Conservation (phyloP, 1,140 invertebrate genomes). For the Geopemphigus sp. region DNA sequence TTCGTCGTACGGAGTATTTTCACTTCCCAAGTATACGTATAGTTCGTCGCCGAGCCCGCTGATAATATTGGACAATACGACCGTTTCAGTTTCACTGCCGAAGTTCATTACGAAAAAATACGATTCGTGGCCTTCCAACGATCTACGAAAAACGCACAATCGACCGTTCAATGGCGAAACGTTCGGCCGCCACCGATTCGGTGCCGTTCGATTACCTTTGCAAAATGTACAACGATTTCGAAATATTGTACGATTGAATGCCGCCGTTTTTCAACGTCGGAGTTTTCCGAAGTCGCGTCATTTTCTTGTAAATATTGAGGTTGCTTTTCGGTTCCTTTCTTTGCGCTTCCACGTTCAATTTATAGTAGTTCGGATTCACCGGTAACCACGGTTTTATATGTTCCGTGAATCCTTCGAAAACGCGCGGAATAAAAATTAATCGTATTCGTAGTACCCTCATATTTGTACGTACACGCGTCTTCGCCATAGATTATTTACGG, state of each 20-base stretch:
- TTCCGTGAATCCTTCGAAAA: not conserved
- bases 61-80: not conserved
- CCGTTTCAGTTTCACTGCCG: not conserved
- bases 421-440: too few species aligned
- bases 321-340: not conserved
- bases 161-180: too few species aligned
- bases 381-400: slow-evolving; percentile 66
- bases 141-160: too few species aligned
- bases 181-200: too few species aligned
- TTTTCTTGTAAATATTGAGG: slow-evolving; percentile 47
- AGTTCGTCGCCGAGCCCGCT: not conserved
- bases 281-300: slow-evolving; percentile 39
- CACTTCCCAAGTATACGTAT: not conserved
- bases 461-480: too few species aligned
- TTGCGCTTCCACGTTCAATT: slow-evolving; percentile 57
- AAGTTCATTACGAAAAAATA: slow-evolving; percentile 3
- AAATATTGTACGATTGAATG: slow-evolving; percentile 27
- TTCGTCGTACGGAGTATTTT: not conserved
- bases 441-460: too few species aligned
- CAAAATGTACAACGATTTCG: slow-evolving; percentile 21
- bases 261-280: slow-evolving; percentile 42
- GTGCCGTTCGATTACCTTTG: slow-evolving; percentile 23
- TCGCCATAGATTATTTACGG: too few species aligned
- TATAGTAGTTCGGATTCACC: slow-evolving; percentile 59
- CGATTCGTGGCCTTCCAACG: not conserved